phyloP scores from a whole-genome alignment of 2,888 invertebrate genomes.

The Rotaria socialis region DNA sequence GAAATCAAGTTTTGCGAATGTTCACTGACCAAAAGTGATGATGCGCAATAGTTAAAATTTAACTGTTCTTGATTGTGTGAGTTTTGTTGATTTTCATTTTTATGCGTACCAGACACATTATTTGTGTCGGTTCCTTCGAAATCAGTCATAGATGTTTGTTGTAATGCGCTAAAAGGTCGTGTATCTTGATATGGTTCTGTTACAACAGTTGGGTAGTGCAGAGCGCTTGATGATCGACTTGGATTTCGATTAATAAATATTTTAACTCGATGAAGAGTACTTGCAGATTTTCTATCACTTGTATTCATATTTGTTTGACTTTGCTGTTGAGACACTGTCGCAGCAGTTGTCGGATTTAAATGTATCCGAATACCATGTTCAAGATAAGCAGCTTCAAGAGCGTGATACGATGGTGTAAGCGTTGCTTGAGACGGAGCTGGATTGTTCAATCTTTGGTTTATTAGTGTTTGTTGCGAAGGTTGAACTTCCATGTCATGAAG shows the following conservation, averaged over 20 bases:
- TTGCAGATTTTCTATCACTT: not conserved
- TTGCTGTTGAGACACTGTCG: too few relatives aligned
- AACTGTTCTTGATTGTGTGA: not conserved
- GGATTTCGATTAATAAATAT: not conserved
- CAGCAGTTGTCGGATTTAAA: not conserved
- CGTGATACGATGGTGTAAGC: not conserved
- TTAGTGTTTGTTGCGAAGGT: not conserved
- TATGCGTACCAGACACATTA: not conserved
- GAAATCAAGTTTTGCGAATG: not conserved
- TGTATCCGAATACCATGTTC: conserved; percentile 22
- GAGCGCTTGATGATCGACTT: not conserved
- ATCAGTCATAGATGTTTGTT: not conserved
- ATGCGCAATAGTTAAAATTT: not conserved
- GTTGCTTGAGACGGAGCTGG: not conserved
- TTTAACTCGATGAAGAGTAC: not conserved
- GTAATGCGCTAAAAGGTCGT: not conserved
- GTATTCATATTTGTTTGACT: not conserved
- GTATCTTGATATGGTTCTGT: not conserved
- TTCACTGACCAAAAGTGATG: not conserved
- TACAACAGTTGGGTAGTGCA: not conserved
- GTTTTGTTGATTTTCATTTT: not conserved
- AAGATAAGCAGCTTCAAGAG: not conserved
- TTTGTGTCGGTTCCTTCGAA: not conserved
- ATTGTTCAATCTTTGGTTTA: not conserved
- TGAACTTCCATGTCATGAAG: not conserved